Percentiles rank a stretch among this genome's conserved stretches.
Evolutionary conservation across 1,140 invertebrate genomes (phyloP).

Genomic region (Drosophila triauraria): DNA sequence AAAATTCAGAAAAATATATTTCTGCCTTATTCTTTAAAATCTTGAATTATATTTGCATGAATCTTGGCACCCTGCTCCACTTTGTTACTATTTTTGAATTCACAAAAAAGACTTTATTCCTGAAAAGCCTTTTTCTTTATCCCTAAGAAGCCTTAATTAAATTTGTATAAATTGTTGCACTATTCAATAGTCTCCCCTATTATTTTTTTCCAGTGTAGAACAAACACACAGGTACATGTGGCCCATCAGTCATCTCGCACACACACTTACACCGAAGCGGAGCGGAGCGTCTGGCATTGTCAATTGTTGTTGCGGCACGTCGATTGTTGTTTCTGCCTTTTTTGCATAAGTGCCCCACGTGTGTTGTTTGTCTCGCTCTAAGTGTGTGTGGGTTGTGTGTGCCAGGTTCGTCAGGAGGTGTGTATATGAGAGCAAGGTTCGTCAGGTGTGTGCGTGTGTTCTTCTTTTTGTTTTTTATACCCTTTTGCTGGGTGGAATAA

Average conservation of each 20-base stretch:
- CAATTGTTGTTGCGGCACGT: slow-evolving; percentile 71
- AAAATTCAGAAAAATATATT: no score
- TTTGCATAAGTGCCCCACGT: slow-evolving; percentile 77
- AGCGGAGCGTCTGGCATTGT: slow-evolving; percentile 74
- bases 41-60: no score
- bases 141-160: no score
- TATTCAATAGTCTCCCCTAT: no score
- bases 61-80: no score
- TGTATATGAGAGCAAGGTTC: slow-evolving; percentile 36
- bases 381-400: slow-evolving; percentile 33
- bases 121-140: no score
- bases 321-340: slow-evolving; percentile 79
- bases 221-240: slow-evolving; percentile 62
- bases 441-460: slow-evolving; percentile 46
- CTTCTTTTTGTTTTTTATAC: slow-evolving; percentile 17
- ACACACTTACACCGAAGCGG: slow-evolving; percentile 24
- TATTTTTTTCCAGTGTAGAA: slow-evolving; percentile 18
- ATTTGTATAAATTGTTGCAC: no score
- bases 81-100: no score
- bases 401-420: slow-evolving; percentile 43
- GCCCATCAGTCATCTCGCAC: slow-evolving; percentile 70
- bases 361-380: slow-evolving; percentile 28
- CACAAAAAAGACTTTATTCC: no score
- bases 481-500: no score
- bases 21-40: no score